These are phyloP conservation scores for Tiliacea aurago DNA, from an alignment of 2,888 invertebrate species.

Conservation along the genomic window DNA sequence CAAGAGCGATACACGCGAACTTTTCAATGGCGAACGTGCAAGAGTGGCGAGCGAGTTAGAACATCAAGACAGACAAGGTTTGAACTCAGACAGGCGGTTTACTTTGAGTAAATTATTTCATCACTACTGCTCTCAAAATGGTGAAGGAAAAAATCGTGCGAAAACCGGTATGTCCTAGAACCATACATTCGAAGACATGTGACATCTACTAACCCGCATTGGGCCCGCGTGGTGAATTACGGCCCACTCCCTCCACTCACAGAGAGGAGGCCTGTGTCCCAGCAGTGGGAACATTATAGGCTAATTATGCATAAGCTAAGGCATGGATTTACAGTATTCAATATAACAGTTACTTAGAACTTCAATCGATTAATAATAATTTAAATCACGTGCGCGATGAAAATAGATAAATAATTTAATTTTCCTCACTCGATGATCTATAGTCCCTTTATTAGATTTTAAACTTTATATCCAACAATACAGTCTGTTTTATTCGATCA, in stretches of 20 bases:
- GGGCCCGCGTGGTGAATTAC: too few relatives aligned
- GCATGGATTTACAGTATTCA: too few relatives aligned
- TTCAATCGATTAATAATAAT: constrained; percentile 14
- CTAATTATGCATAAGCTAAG: not conserved
- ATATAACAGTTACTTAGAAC: constrained; percentile 3
- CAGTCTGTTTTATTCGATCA: not conserved
- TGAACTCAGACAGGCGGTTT: too few relatives aligned
- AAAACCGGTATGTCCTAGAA: too few relatives aligned
- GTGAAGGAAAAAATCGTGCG: too few relatives aligned
- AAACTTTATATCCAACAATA: constrained; percentile 19
- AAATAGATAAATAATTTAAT: constrained; percentile 23
- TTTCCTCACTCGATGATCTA: constrained; percentile 6
- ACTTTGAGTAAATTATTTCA: too few relatives aligned
- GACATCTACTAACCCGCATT: too few relatives aligned
- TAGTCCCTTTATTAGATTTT: constrained; percentile 19
- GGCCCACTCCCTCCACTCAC: too few relatives aligned
- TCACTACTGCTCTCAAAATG: too few relatives aligned
- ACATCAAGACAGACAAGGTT: not conserved
- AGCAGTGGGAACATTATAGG: too few relatives aligned
- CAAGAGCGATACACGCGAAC: not conserved
- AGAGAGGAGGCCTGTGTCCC: too few relatives aligned
- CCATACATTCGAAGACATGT: too few relatives aligned
- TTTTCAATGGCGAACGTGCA: not conserved
- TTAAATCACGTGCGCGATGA: not conserved
- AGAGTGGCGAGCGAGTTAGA: not conserved